Evolutionary conservation across 2,888 invertebrate species (phyloP).

Genomic region (Drosophila antonietae): DNA sequence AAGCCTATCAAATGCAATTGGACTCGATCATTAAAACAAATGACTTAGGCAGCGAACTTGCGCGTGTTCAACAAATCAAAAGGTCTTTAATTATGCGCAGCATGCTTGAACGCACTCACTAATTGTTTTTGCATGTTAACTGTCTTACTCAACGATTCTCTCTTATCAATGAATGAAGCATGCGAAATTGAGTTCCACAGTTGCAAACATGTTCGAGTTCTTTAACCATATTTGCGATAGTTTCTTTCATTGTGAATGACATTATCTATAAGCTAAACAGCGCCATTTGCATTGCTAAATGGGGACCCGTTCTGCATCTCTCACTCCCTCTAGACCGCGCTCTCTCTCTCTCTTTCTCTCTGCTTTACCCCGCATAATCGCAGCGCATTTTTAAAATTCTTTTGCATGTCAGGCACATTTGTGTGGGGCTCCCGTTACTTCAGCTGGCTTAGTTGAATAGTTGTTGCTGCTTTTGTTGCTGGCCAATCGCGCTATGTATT

Average conservation of each 20-base stretch:
- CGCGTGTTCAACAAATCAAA: conserved; percentile 28
- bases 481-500: conserved; percentile 66
- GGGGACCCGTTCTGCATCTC: conserved; percentile 49
- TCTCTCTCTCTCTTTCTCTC: conserved; percentile 5
- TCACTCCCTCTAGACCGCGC: conserved; percentile 21
- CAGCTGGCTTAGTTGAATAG: conserved; percentile 42
- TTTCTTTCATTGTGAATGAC: conserved; percentile 73
- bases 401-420: conserved; percentile 76
- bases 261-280: conserved; percentile 78
- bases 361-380: conserved; percentile 51
- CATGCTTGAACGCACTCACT: conserved; percentile 30
- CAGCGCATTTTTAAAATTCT: conserved; percentile 70
- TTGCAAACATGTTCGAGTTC: conserved; percentile 70
- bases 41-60: conserved; percentile 55
- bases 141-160: conserved; percentile 41
- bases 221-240: conserved; percentile 70
- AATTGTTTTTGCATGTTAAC: conserved; percentile 62
- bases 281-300: conserved; percentile 78
- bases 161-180: conserved; percentile 65
- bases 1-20: conserved; percentile 23
- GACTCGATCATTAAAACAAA: conserved; percentile 43
- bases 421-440: conserved; percentile 74
- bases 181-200: conserved; percentile 41
- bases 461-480: conserved; percentile 41
- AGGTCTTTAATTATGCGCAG: conserved; percentile 38